A percentile compares a stretch with the other conserved stretches of the same genome.
These are phyloP conservation scores for Hirtodrosophila alboralis DNA, from an alignment of 2,888 invertebrate species.

Conservation along the genomic window DNA sequence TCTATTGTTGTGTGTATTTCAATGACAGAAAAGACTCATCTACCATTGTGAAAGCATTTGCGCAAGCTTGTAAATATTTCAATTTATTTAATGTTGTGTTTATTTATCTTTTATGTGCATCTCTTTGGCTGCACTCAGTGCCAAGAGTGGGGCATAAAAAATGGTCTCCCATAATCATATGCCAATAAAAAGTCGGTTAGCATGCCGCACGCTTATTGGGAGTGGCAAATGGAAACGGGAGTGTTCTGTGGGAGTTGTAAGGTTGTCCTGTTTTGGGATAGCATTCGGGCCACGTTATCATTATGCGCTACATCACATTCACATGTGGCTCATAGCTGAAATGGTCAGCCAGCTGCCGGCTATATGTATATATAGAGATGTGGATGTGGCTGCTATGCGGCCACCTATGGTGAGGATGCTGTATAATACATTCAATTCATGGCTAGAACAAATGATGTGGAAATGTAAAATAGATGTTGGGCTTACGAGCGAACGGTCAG, in stretches of 20 bases:
- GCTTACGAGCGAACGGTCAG: constrained; percentile 48
- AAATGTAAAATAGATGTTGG: constrained; percentile 81
- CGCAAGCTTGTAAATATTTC: constrained; percentile 76
- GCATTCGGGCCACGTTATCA: constrained; percentile 65
- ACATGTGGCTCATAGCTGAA: constrained; percentile 54
- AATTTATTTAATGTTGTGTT: constrained; percentile 73
- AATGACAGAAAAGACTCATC: constrained; percentile 60
- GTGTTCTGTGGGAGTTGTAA: constrained; percentile 3
- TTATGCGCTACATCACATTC: constrained; percentile 77
- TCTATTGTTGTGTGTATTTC: constrained; percentile 48
- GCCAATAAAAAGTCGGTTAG: constrained; percentile 77
- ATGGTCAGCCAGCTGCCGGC: constrained; percentile 49
- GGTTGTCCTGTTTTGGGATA: constrained; percentile 31
- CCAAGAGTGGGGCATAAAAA: constrained; percentile 63
- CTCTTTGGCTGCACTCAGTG: constrained; percentile 54
- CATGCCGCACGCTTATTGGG: constrained; percentile 56
- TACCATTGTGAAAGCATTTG: constrained; percentile 72
- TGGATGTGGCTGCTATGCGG: constrained; percentile 25
- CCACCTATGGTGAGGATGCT: constrained; percentile 55
- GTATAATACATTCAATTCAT: constrained; percentile 80
- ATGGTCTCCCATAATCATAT: constrained; percentile 77
- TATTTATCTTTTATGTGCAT: constrained; percentile 72
- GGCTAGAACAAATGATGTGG: constrained; percentile 82
- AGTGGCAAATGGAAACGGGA: constrained; percentile 15
- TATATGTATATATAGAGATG: constrained; percentile 13